Evolutionary conservation across 2,113 vertebrate species (phyloP).

Genomic region (Egretta garzetta): DNA sequence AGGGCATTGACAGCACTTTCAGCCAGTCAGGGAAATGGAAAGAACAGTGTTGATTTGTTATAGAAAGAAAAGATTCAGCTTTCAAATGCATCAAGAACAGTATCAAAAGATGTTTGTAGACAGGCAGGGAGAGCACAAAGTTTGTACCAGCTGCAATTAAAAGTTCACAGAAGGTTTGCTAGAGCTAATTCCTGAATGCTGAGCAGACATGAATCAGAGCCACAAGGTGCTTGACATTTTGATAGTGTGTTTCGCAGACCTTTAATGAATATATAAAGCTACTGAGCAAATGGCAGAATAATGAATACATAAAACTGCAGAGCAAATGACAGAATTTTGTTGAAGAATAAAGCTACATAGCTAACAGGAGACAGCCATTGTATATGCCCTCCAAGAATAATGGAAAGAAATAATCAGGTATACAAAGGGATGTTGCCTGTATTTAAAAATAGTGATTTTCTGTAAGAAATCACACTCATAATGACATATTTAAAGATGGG

Average conservation of each 20-base stretch:
- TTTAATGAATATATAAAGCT: slow-evolving; percentile 6
- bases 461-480: not conserved
- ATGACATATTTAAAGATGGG: not conserved
- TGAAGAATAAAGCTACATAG: not conserved
- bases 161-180: slow-evolving; percentile 7
- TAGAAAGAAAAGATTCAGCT: not conserved
- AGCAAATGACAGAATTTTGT: not conserved
- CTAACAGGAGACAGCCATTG: not conserved
- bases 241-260: not conserved
- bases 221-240: slow-evolving; percentile 24
- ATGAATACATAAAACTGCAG: not conserved
- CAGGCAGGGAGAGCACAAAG: not conserved
- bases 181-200: not conserved
- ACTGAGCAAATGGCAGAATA: not conserved
- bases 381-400: not conserved
- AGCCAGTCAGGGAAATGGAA: not conserved
- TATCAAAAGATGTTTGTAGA: not conserved
- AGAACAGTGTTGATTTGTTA: not conserved
- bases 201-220: not conserved
- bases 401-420: not conserved
- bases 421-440: not conserved
- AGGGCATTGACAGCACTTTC: not conserved
- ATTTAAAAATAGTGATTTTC: not conserved
- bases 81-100: not conserved
- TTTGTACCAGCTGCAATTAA: slow-evolving; percentile 18